These are phyloP conservation scores for Tetrapedia diversipes DNA, from an alignment of 2,888 invertebrate genomes.

Conservation along the genomic window DNA sequence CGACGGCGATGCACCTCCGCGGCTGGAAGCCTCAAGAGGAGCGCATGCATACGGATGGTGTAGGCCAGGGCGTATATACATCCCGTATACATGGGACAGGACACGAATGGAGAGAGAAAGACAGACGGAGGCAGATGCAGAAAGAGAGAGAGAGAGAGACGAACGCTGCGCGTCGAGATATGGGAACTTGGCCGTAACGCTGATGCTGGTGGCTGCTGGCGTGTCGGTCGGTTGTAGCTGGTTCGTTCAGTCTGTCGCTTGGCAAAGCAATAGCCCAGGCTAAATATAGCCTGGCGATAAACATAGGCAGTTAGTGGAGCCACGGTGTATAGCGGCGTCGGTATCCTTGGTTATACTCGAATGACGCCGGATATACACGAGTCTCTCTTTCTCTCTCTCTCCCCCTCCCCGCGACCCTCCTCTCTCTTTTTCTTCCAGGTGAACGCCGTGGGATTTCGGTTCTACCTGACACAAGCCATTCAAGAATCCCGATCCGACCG, in stretches of 20 bases:
- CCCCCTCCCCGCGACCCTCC: too few species aligned
- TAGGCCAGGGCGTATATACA: too few species aligned
- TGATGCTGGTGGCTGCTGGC: slow-evolving; percentile 43
- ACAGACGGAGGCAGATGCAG: too few species aligned
- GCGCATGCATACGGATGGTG: slow-evolving; percentile 9
- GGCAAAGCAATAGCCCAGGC: slow-evolving; percentile 77
- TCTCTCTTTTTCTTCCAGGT: too few species aligned
- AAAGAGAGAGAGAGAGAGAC: slow-evolving; percentile 9
- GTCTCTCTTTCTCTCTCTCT: too few species aligned
- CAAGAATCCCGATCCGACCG: slow-evolving; percentile 40
- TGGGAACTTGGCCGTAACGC: slow-evolving; percentile 35
- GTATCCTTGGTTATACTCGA: slow-evolving; percentile 66
- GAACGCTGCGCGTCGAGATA: slow-evolving; percentile 22
- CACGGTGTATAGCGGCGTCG: slow-evolving; percentile 66
- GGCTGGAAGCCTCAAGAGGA: slow-evolving; percentile 11
- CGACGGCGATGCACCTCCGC: slow-evolving; percentile 13
- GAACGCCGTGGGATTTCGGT: slow-evolving; percentile 57
- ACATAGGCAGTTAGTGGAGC: slow-evolving; percentile 79
- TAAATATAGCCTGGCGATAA: slow-evolving; percentile 81
- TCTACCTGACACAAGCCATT: slow-evolving; percentile 52
- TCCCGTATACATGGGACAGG: slow-evolving; percentile 40
- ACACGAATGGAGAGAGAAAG: background rate
- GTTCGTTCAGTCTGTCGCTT: slow-evolving; percentile 72
- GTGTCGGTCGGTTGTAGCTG: slow-evolving; percentile 43
- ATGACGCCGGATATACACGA: slow-evolving; percentile 58